Evolutionary conservation across 2,888 invertebrate genomes (phyloP).

Genomic region (Habrosyne pyritoides): DNA sequence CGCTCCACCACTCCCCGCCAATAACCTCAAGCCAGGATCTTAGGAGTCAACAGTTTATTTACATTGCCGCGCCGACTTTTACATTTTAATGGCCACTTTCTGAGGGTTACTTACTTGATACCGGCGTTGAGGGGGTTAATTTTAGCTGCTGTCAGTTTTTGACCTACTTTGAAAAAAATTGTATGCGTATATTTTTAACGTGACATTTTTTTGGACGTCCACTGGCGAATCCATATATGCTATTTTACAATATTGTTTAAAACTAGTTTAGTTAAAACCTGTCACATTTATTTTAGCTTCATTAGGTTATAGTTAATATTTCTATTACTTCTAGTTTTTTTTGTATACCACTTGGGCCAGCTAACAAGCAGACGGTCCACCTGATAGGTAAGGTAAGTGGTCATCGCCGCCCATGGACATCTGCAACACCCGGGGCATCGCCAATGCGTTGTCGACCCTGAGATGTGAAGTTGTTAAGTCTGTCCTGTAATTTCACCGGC

Average conservation of each 20-base stretch:
- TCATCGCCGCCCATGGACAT: too few species aligned
- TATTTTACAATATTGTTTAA: neutral
- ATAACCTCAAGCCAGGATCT: neutral
- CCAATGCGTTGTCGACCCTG: too few species aligned
- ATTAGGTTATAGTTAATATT: too few species aligned
- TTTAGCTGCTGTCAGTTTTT: slow-evolving; percentile 10
- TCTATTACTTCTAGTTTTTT: too few species aligned
- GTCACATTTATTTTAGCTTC: too few species aligned
- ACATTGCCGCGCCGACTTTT: slow-evolving; percentile 55
- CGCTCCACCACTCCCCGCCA: neutral
- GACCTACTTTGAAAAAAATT: neutral
- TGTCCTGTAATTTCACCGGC: too few species aligned
- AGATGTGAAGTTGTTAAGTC: too few species aligned
- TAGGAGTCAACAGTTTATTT: slow-evolving; percentile 47
- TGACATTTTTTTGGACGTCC: neutral
- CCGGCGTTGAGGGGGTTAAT: slow-evolving; percentile 28
- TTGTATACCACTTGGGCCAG: too few species aligned
- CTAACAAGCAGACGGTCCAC: too few species aligned
- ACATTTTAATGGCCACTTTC: slow-evolving; percentile 64
- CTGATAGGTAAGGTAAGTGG: too few species aligned
- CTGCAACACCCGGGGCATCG: too few species aligned
- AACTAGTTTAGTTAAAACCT: too few species aligned
- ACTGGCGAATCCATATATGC: neutral
- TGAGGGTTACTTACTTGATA: slow-evolving; percentile 34
- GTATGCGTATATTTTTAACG: neutral